These are phyloP conservation scores for Lutjanus campechanus DNA, from an alignment of 2,797 vertebrate species.

Conservation along the genomic window DNA sequence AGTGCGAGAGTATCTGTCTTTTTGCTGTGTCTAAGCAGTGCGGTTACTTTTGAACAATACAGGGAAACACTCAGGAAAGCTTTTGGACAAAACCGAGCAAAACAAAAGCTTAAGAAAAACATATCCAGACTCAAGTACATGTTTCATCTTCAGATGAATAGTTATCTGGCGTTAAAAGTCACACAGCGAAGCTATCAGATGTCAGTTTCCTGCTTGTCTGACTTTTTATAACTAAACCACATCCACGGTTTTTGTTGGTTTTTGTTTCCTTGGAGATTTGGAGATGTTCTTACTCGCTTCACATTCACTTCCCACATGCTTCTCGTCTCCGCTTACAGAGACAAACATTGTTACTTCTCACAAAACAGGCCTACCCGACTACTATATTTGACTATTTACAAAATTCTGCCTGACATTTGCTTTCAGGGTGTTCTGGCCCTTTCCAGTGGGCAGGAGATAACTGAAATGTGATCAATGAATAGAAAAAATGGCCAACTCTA, in stretches of 20 bases:
- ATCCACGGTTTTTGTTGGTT: slow-evolving; percentile 13
- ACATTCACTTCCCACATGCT: slow-evolving; percentile 41
- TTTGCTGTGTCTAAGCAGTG: neutral
- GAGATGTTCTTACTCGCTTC: slow-evolving; percentile 29
- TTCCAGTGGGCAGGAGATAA: slow-evolving; percentile 3
- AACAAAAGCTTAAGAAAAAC: neutral
- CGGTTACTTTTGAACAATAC: neutral
- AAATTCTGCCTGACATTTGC: slow-evolving; percentile 32
- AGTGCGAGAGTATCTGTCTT: neutral
- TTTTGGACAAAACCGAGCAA: neutral
- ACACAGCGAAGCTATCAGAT: neutral
- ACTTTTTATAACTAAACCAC: slow-evolving; percentile 21
- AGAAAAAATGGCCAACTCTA: neutral
- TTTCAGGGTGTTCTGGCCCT: slow-evolving; percentile 4
- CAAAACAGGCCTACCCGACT: neutral
- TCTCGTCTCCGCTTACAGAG: slow-evolving; percentile 14
- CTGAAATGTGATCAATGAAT: neutral
- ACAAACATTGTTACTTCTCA: slow-evolving; percentile 15
- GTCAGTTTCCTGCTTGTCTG: neutral
- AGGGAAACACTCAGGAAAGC: neutral
- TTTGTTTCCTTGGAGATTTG: slow-evolving; percentile 48
- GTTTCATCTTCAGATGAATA: slow-evolving; percentile 1
- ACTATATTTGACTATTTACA: slow-evolving; percentile 13
- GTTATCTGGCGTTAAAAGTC: neutral
- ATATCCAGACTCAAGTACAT: neutral